Evolutionary conservation across 2,113 vertebrate genomes (phyloP).

Genomic region (Tachysurus vachellii): DNA sequence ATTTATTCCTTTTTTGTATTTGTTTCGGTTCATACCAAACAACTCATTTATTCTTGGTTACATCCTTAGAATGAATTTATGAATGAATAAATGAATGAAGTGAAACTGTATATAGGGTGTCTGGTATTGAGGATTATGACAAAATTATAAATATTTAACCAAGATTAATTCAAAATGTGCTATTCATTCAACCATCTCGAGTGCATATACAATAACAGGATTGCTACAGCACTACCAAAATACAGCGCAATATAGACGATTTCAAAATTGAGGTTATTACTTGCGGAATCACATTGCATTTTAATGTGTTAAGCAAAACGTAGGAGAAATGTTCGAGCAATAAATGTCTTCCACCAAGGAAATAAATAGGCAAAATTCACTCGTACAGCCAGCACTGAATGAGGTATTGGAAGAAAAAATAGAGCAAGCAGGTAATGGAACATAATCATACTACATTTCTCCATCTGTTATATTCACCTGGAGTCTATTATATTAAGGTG

Average conservation of each 20-base stretch:
- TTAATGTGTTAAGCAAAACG: not conserved
- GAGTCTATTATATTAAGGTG: conserved; percentile 15
- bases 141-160: not conserved
- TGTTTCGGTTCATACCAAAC: not conserved
- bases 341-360: too few relatives aligned
- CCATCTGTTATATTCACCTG: conserved; percentile 19
- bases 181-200: not conserved
- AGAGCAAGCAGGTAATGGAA: not conserved
- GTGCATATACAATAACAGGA: not conserved
- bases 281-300: not conserved
- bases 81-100: not conserved
- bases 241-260: not conserved
- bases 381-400: not conserved
- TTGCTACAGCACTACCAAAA: not conserved
- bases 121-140: not conserved
- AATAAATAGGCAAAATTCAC: not conserved
- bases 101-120: not conserved
- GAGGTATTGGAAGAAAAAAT: not conserved
- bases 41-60: not conserved
- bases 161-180: not conserved
- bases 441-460: conserved; percentile 12
- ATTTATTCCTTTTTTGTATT: not conserved
- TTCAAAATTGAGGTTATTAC: not conserved
- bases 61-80: not conserved
- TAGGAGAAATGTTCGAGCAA: not conserved